phyloP scores from a whole-genome alignment of 2,797 vertebrate species.

The Chelon auratus region DNA sequence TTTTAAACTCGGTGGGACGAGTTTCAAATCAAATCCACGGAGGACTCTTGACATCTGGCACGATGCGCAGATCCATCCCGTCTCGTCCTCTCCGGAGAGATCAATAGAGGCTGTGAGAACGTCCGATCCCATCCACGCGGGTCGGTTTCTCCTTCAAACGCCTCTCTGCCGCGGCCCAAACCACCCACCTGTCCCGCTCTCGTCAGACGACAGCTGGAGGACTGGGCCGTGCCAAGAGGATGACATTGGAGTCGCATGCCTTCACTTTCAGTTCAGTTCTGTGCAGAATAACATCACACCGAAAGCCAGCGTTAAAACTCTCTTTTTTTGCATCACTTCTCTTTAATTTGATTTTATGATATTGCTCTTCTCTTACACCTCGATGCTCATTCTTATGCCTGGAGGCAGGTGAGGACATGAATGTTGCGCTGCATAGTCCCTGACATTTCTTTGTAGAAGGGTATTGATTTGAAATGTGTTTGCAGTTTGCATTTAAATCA shows the following conservation, averaged over 20 bases:
- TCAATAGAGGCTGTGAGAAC: constrained; percentile 67
- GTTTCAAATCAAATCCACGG: constrained; percentile 46
- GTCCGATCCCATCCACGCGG: constrained; percentile 46
- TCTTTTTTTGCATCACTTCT: not conserved
- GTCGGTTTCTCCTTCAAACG: constrained; percentile 63
- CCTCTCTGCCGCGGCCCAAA: constrained; percentile 48
- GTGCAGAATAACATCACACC: constrained; percentile 7
- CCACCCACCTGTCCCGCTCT: constrained; percentile 50
- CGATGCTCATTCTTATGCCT: not conserved
- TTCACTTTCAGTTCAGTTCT: constrained; percentile 8
- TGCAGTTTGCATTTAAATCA: too few relatives aligned
- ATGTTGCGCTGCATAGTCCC: not conserved
- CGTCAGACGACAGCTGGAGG: constrained; percentile 67
- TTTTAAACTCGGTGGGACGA: constrained; percentile 49
- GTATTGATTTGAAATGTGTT: too few relatives aligned
- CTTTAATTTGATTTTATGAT: not conserved
- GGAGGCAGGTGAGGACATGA: constrained; percentile 8
- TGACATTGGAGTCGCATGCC: constrained; percentile 58
- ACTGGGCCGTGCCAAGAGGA: constrained; percentile 51
- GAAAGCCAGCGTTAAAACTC: constrained; percentile 40
- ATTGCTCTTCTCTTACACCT: constrained; percentile 17
- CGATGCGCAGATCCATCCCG: constrained; percentile 45
- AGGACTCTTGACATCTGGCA: constrained; percentile 64
- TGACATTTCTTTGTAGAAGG: too few relatives aligned
- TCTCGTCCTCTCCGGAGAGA: constrained; percentile 59